phyloP scores from a whole-genome alignment of 2,888 invertebrate genomes.

The Nysson spinosus region DNA sequence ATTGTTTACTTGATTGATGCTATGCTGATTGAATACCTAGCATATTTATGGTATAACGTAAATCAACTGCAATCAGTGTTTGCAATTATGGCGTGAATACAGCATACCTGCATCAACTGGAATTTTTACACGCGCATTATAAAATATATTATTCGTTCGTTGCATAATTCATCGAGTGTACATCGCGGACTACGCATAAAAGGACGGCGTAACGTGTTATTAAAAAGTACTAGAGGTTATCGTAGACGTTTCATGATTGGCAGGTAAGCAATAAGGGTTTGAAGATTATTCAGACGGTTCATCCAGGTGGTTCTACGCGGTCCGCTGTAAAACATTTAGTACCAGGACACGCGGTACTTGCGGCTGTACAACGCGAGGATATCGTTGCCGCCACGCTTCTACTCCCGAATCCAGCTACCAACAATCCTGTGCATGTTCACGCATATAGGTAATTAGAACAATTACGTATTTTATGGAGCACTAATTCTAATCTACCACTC shows the following conservation, averaged over 20 bases:
- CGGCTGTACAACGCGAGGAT: constrained; percentile 93
- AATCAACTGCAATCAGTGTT: too few species aligned
- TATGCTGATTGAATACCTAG: too few species aligned
- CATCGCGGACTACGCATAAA: too few species aligned
- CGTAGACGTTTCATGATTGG: constrained; percentile 16
- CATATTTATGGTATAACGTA: too few species aligned
- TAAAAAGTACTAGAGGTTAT: neutral
- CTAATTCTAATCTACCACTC: neutral
- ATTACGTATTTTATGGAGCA: neutral
- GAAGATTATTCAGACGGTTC: constrained; percentile 92
- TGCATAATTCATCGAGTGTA: too few species aligned
- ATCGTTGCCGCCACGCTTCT: constrained; percentile 95
- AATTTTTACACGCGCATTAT: too few species aligned
- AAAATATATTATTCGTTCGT: too few species aligned
- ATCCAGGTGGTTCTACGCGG: constrained; percentile 74
- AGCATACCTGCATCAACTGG: too few species aligned
- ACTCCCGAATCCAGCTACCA: constrained; percentile 95
- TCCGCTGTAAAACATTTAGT: constrained; percentile 94
- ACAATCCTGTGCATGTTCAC: constrained; percentile 96
- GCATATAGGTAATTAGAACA: constrained; percentile 81
- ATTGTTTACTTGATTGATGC: too few species aligned
- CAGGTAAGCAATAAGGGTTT: constrained; percentile 93
- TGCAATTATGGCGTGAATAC: too few species aligned
- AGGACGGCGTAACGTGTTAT: neutral
- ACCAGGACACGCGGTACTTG: constrained; percentile 95